Percentiles rank a stretch among this genome's conserved stretches.
Conservation (phyloP, 2,113 vertebrate species). For the Pseudopodoces humilis region DNA sequence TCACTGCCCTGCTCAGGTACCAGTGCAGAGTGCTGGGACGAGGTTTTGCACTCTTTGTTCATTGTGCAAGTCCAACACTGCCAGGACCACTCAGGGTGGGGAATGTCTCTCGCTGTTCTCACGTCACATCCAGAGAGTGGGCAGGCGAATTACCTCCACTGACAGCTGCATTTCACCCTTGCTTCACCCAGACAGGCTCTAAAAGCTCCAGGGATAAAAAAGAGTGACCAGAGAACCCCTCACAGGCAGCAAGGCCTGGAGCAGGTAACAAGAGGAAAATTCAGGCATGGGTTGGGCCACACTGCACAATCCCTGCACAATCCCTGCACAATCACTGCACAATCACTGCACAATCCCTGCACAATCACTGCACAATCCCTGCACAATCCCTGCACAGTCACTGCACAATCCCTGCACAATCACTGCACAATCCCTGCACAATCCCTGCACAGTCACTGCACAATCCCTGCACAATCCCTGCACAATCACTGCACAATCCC, state of each 20-base stretch:
- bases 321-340: too few species aligned
- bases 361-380: too few species aligned
- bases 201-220: not conserved
- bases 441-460: too few species aligned
- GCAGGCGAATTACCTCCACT: not conserved
- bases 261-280: not conserved
- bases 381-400: too few species aligned
- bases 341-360: too few species aligned
- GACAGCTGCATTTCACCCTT: not conserved
- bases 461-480: too few species aligned
- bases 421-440: too few species aligned
- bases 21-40: not conserved
- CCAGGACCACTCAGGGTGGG: rapidly evolving
- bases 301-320: not conserved
- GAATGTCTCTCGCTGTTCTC: not conserved
- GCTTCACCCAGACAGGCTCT: not conserved
- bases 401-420: too few species aligned
- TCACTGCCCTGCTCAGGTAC: not conserved
- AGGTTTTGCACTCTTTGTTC: not conserved
- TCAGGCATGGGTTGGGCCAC: not conserved
- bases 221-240: not conserved
- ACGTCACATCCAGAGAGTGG: not conserved
- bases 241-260: not conserved
- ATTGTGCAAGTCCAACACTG: not conserved
- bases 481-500: too few species aligned